Evolutionary conservation across 2,888 invertebrate species (phyloP).

Genomic region (Bombyx huttoni): DNA sequence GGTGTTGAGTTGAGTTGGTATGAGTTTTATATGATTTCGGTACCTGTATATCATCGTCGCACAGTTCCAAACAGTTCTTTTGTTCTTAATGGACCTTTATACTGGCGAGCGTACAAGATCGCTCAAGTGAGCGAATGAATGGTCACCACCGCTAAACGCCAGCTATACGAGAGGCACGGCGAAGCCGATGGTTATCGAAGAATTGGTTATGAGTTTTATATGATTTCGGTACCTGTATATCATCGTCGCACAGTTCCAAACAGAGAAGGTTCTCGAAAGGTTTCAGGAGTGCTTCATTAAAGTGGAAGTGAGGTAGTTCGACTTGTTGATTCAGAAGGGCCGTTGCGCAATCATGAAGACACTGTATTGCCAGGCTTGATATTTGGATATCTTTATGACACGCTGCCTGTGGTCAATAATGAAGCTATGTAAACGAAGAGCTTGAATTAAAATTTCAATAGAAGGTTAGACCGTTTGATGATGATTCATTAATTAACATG

Average conservation of each 20-base stretch:
- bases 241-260: slow-evolving; percentile 92
- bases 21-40: no score
- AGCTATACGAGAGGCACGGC: no score
- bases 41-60: slow-evolving; percentile 93
- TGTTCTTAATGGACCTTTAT: no score
- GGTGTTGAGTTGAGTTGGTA: no score
- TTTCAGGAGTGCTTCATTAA: slow-evolving; percentile 94
- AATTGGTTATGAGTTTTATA: no score
- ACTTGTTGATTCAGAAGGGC: slow-evolving; percentile 88
- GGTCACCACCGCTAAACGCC: no score
- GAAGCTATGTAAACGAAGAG: background rate
- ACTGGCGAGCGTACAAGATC: no score
- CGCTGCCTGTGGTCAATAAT: slow-evolving; percentile 78
- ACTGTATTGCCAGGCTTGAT: slow-evolving; percentile 91
- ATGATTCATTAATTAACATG: background rate
- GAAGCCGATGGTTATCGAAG: no score
- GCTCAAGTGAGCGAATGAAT: no score
- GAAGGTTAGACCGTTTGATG: background rate
- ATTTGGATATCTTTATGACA: slow-evolving; percentile 91
- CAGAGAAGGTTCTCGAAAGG: slow-evolving; percentile 96
- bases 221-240: slow-evolving; percentile 80
- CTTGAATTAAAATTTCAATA: background rate
- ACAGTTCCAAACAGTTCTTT: slow-evolving; percentile 83
- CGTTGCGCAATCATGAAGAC: slow-evolving; percentile 93
- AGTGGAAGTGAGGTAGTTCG: slow-evolving; percentile 94